phyloP scores from a whole-genome alignment of 2,888 invertebrate species.

The Cyaniris semiargus region DNA sequence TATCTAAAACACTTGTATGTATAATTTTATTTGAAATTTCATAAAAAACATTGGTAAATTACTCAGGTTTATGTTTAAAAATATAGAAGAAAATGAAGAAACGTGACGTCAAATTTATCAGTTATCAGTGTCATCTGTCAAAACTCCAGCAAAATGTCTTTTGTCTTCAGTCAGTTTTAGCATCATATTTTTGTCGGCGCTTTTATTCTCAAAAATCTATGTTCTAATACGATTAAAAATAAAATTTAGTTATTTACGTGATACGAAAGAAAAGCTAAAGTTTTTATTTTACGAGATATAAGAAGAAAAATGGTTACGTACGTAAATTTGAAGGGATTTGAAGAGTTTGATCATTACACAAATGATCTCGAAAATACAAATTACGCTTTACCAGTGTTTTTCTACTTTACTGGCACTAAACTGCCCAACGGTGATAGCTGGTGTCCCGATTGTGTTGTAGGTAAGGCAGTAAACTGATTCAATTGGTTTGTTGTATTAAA shows the following conservation, averaged over 20 bases:
- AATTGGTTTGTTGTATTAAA: neutral
- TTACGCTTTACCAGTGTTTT: conserved; percentile 55
- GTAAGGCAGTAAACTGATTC: conserved; percentile 67
- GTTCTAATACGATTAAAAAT: too few relatives aligned
- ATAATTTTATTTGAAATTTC: too few relatives aligned
- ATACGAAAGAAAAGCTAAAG: neutral
- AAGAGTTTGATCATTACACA: conserved; percentile 81
- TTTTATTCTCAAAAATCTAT: neutral
- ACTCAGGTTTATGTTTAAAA: too few relatives aligned
- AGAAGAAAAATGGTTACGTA: conserved; percentile 47
- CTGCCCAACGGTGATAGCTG: conserved; percentile 86
- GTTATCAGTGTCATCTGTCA: too few relatives aligned
- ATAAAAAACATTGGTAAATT: too few relatives aligned
- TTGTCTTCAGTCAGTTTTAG: too few relatives aligned
- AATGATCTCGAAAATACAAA: conserved; percentile 70
- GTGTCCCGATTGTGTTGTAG: conserved; percentile 93
- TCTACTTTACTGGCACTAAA: conserved; percentile 85
- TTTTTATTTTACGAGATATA: neutral
- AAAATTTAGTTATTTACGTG: neutral
- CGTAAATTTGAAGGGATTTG: conserved; percentile 79
- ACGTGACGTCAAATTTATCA: too few relatives aligned
- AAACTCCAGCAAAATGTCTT: too few relatives aligned
- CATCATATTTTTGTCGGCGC: neutral
- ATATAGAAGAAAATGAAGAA: too few relatives aligned
- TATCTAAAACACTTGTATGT: too few relatives aligned